These are phyloP conservation scores for Eledone cirrhosa DNA, from an alignment of 2,888 invertebrate species.

Conservation along the genomic window DNA sequence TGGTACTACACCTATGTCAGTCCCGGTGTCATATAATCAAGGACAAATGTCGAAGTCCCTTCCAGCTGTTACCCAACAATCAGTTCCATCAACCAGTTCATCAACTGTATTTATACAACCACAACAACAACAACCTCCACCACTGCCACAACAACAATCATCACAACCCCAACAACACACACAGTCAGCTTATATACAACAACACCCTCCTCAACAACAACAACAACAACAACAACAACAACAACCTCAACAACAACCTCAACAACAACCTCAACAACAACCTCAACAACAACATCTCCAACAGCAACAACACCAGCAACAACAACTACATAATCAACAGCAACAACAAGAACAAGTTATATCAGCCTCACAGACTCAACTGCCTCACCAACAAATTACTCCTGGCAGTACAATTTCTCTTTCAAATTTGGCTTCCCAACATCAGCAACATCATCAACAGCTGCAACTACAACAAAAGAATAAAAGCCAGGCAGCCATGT, in stretches of 20 bases:
- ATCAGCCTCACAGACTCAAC: conserved; percentile 26
- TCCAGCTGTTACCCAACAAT: not conserved
- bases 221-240: conserved; percentile 32
- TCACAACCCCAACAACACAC: not conserved
- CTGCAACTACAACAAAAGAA: conserved; percentile 37
- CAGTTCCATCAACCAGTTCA: conserved; percentile 3
- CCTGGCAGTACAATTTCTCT: not conserved
- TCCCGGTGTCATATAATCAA: not conserved
- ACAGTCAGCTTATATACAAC: not conserved
- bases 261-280: conserved; percentile 17
- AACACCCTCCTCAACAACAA: conserved; percentile 1
- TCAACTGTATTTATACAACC: not conserved
- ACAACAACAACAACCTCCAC: not conserved
- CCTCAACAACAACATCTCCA: conserved; percentile 30
- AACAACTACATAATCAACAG: conserved; percentile 33
- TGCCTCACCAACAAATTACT: conserved; percentile 18
- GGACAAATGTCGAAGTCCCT: too few relatives aligned
- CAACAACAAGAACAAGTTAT: conserved; percentile 32
- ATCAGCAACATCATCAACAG: conserved; percentile 31
- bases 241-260: conserved; percentile 33
- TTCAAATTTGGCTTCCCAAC: too few relatives aligned
- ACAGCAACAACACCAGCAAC: conserved; percentile 33
- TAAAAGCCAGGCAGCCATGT: conserved; percentile 7
- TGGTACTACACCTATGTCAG: not conserved
- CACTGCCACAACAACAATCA: not conserved